Evolutionary conservation across 1,140 invertebrate species (phyloP).

Genomic region (Branchinecta lindahli): DNA sequence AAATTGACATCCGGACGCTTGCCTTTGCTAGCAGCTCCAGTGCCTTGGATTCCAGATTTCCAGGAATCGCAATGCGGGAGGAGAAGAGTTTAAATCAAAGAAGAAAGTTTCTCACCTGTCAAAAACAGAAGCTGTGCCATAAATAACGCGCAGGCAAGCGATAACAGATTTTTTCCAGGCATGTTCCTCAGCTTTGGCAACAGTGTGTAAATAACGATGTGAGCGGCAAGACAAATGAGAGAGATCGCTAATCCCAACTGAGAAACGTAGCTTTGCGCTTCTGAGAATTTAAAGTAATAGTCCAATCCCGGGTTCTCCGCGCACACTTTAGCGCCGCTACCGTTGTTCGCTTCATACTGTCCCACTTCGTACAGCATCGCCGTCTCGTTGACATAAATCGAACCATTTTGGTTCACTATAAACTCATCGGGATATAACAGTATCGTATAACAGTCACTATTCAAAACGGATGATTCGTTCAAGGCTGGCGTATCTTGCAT

Average conservation of each 20-base stretch:
- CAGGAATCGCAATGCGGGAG: too few relatives aligned
- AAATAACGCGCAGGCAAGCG: constrained; percentile 34
- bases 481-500: neutral
- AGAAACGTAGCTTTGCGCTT: constrained; percentile 27
- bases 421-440: constrained; percentile 16
- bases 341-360: constrained; percentile 25
- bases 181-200: constrained; percentile 37
- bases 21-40: too few relatives aligned
- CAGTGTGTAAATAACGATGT: constrained; percentile 34
- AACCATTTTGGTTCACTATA: constrained; percentile 19
- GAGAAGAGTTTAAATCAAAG: too few relatives aligned
- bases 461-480: neutral
- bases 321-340: constrained; percentile 23
- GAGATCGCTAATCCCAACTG: constrained; percentile 30
- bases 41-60: too few relatives aligned
- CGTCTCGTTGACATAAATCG: constrained; percentile 23
- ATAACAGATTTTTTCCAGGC: constrained; percentile 38
- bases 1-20: too few relatives aligned
- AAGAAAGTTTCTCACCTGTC: constrained; percentile 24
- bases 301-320: constrained; percentile 10
- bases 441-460: constrained; percentile 16
- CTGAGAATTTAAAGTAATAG: constrained; percentile 21
- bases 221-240: constrained; percentile 30
- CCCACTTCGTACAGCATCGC: constrained; percentile 14
- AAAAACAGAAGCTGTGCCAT: constrained; percentile 36